phyloP scores from a whole-genome alignment of 1,140 invertebrate species.

The Monochamus saltuarius region DNA sequence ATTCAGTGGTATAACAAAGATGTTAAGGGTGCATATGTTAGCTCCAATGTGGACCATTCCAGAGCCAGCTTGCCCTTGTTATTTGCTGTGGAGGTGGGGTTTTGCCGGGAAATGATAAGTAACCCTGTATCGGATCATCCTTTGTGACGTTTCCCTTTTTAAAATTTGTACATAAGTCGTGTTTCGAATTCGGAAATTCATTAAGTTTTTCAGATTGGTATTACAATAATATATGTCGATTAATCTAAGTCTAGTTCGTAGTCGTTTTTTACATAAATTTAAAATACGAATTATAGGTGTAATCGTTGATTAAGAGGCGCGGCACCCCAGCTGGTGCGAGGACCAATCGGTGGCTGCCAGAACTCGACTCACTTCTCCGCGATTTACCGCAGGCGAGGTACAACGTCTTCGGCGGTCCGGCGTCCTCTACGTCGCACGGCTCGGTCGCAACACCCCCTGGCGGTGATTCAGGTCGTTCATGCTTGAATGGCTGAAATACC shows the following conservation, averaged over 20 bases:
- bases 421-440: constrained; percentile 22
- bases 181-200: constrained; percentile 29
- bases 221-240: constrained; percentile 38
- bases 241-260: constrained; percentile 47
- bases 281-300: constrained; percentile 42
- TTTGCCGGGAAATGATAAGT: no score
- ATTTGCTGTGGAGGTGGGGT: no score
- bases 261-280: constrained; percentile 43
- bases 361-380: constrained; percentile 43
- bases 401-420: constrained; percentile 28
- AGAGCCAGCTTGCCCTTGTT: no score
- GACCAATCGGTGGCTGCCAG: constrained; percentile 50
- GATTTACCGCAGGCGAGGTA: constrained; percentile 11
- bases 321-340: constrained; percentile 51
- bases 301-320: constrained; percentile 43
- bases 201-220: constrained; percentile 30
- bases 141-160: neutral
- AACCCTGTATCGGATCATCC: no score
- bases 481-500: no score
- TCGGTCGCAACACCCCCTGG: neutral
- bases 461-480: no score
- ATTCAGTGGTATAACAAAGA: no score
- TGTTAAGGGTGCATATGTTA: no score
- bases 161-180: constrained; percentile 25
- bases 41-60: no score